Base-by-base conservation (phyloP, 2,797 vertebrate genomes). In the Aselliscus stoliczkanus region DNA sequence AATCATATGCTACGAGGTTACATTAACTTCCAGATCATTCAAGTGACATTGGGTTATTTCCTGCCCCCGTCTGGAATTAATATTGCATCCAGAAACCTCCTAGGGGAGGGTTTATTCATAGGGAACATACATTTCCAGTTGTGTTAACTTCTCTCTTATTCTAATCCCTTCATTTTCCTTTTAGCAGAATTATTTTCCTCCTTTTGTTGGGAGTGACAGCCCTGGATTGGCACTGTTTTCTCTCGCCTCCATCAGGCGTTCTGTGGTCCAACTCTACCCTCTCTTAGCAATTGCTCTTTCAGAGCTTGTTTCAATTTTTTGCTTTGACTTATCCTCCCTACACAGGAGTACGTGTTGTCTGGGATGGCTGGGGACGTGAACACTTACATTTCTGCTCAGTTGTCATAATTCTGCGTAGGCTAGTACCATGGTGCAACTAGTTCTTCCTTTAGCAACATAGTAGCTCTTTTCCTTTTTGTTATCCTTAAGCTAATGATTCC, bases 1-100 rank as follows among this genome's bases (percentile, higher is more conserved):
- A 91, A 81, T 95, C 64, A 86, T 37, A 60, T 27, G 72, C 29
- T 56, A 18, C 75, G 69, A 94, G 65, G 69, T 92, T 76, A 52
- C 69, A 17, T 93, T 93, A 70, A 85, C 65, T 88, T 87, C 60
- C 82, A 90, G 80, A 93, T 90, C 62, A 93, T 90, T 93, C 76
- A 83, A 84, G 88, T 70, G 91, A 79, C 90, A 79, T 90, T 96
- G 88, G 65, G 21, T 83, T 85, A 88, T 88, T 95, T 96, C 81
- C 81, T 92, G 64, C n/a, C 47, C 85, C 29, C 15, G 75, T 76
- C 85, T 94, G 65, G 87, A 94, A 87, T 83, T 90, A 91, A 87
- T 91, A 93, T 90, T 77, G 50, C 42, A 67, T 90, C 65, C 69
- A 64, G 89, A 95, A 96, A 88, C 5, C 76, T 77, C 76, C 65